These are phyloP conservation scores for Alca torda DNA, from an alignment of 2,797 vertebrate species.

Conservation along the genomic window DNA sequence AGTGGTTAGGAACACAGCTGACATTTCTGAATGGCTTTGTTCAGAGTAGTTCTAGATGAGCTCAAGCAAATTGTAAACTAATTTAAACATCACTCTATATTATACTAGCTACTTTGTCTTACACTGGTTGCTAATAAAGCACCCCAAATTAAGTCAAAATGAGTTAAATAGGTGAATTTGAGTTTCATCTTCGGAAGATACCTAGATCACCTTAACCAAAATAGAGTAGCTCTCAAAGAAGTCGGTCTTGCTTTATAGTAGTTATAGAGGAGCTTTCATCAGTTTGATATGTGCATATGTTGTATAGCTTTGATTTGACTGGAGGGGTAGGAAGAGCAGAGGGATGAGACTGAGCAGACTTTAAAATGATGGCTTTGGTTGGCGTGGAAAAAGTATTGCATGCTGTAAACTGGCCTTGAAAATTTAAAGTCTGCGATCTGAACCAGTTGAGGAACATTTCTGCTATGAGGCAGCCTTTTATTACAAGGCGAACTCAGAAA, in stretches of 20 bases:
- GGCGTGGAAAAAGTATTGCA: neutral
- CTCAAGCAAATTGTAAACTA: conserved; percentile 99
- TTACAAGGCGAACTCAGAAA: neutral
- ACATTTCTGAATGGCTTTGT: conserved; percentile 95
- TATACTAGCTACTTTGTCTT: conserved; percentile 93
- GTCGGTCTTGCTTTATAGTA: neutral
- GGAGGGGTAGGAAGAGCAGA: neutral
- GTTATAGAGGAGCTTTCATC: neutral
- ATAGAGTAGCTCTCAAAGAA: conserved; percentile 13
- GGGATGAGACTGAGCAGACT: neutral
- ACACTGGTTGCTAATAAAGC: conserved; percentile 94
- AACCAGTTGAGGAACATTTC: neutral
- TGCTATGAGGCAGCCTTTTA: neutral
- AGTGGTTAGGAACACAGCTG: conserved; percentile 90
- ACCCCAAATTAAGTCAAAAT: conserved; percentile 81
- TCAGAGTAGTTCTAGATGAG: conserved; percentile 93
- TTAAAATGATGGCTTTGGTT: neutral
- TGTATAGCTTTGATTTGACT: neutral
- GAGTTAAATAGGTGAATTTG: conserved; percentile 78
- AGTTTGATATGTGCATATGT: conserved; percentile 26
- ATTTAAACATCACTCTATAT: conserved; percentile 99
- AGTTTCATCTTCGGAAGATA: conserved; percentile 61
- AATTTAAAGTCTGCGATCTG: neutral
- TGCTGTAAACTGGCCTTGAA: neutral
- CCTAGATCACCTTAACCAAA: conserved; percentile 26